A percentile compares a stretch with the other conserved stretches of the same genome.
Evolutionary conservation across 2,113 vertebrate species (phyloP).

Genomic region (Pyxicephalus adspersus): DNA sequence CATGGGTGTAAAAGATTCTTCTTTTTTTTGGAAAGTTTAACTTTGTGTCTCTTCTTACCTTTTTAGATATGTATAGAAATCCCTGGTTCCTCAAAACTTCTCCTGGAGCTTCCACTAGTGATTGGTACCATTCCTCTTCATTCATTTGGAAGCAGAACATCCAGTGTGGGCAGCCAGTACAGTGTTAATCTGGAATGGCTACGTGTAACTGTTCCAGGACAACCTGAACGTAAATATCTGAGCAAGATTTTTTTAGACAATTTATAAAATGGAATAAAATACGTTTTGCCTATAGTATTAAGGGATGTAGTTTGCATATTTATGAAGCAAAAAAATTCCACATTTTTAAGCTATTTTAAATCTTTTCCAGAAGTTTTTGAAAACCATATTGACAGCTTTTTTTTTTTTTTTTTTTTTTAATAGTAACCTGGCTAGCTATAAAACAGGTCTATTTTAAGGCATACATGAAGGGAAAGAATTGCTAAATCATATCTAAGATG

Average conservation of each 20-base stretch:
- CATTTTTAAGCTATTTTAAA: not conserved
- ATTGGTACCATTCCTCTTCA: constrained; percentile 93
- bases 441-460: too few species aligned
- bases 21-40: not conserved
- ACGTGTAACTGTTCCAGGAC: constrained; percentile 79
- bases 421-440: too few species aligned
- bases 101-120: constrained; percentile 90
- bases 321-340: not conserved
- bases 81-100: constrained; percentile 89
- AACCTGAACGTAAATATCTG: constrained; percentile 83
- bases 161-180: constrained; percentile 90
- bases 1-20: not conserved
- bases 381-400: too few species aligned
- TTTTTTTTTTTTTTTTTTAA: too few species aligned
- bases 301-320: not conserved
- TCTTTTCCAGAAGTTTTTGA: too few species aligned
- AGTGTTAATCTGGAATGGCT: constrained; percentile 88
- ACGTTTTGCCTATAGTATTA: not conserved
- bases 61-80: constrained; percentile 90
- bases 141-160: constrained; percentile 86
- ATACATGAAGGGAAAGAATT: too few species aligned
- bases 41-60: not conserved
- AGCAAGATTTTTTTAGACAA: not conserved
- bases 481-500: too few species aligned
- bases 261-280: too few species aligned